A percentile compares a stretch with the other conserved stretches of the same genome.
Conservation (phyloP, 2,888 invertebrate genomes). For the Amphiduros pacificus region DNA sequence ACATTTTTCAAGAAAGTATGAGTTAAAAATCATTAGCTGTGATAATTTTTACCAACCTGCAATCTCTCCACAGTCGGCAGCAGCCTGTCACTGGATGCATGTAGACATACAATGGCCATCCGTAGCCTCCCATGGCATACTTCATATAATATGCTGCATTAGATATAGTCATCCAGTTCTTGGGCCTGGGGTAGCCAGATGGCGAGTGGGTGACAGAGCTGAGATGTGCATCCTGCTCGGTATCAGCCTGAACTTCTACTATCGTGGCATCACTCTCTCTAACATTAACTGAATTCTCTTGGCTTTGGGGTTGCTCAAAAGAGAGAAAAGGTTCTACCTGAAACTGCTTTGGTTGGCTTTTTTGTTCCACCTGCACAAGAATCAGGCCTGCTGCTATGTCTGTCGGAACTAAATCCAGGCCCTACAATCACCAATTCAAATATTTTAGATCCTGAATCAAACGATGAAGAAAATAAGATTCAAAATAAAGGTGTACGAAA, state of each 20-base stretch:
- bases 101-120: conserved; percentile 85
- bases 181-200: conserved; percentile 1
- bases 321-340: not conserved
- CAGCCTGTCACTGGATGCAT: conserved; percentile 75
- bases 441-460: too few relatives aligned
- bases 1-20: not conserved
- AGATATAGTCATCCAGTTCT: conserved; percentile 77
- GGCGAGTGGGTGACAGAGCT: not conserved
- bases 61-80: conserved; percentile 66
- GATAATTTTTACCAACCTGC: conserved; percentile 51
- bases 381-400: conserved; percentile 87
- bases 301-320: not conserved
- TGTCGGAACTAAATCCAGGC: conserved; percentile 83
- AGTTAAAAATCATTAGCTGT: too few relatives aligned
- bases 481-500: too few relatives aligned
- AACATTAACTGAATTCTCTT: not conserved
- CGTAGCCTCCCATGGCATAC: conserved; percentile 81
- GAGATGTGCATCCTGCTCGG: not conserved
- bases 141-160: conserved; percentile 77
- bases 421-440: conserved; percentile 58
- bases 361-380: conserved; percentile 65
- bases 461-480: too few relatives aligned
- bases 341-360: conserved; percentile 7
- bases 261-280: not conserved
- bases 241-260: too few relatives aligned